Evolutionary conservation across 2,888 invertebrate species (phyloP), one percentile per base, ranked within the genome.

Genomic region (Diplolepis rosae): DNA sequence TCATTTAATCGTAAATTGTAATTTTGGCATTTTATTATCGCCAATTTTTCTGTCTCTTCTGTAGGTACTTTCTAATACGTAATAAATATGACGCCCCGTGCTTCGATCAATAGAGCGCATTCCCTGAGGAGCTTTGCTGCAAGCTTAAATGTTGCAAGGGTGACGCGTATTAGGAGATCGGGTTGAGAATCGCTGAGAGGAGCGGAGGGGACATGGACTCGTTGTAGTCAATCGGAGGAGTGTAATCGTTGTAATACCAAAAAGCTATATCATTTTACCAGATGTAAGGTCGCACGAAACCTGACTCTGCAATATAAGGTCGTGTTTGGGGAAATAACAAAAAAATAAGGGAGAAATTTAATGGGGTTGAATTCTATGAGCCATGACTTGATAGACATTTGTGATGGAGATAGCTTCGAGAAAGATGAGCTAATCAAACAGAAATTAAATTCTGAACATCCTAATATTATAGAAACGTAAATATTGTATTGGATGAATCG

Each of bases 251-350:
- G 56, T 65, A 66, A 56, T 66, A 54, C 39, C 66, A 71, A 72
- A 77, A 78, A 78, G 75, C 71, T 72, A 69, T 69, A 79, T 82
- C 76, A 79, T 74, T 76, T 75, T 65, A 66, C 51, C 70, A 75
- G 76, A 73, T 76, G 79, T 73, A 67, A 79, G 69, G 72, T 74
- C 69, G 69, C 79, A 69, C 70, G 78, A 75, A 81, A 79, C 75
- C 77, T 77, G 78, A 79, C 78, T 74, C 73, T 77, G 77, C 78
- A 77, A 50, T 66, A 71, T 65, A 67, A 69, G 74, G 67, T 48
- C 56, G 65, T 45, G 22, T 48, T 67, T 52, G 28, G n/a, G 39
- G 61, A 69, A 68, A 68, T 52, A 71, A 65, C 48, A 54, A 54
- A 56, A 74, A 69, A 65, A 66, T 30, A 65, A 35, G 48, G 24